A percentile compares a stretch with the other conserved stretches of the same genome.
phyloP scores from a whole-genome alignment of 2,888 invertebrate species.

The Thera obeliscata region DNA sequence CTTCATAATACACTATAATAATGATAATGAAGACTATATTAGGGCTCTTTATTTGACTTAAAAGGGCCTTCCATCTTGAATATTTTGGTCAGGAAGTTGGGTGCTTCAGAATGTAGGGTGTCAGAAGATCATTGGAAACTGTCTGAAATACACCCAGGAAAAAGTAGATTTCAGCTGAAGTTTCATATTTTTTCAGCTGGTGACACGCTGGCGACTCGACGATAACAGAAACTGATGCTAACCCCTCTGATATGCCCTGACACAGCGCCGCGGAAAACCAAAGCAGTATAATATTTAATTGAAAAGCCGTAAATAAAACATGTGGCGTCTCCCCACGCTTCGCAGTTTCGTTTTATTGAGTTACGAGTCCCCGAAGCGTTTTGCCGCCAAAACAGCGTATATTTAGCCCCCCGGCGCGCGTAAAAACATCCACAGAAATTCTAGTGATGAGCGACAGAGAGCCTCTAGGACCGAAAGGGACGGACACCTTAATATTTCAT shows the following conservation, averaged over 20 bases:
- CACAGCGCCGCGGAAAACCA: conserved; percentile 66
- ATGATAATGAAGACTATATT: too few relatives aligned
- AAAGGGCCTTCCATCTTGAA: too few relatives aligned
- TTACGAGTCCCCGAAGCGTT: conserved; percentile 82
- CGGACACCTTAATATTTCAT: conserved; percentile 81
- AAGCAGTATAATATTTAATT: conserved; percentile 69
- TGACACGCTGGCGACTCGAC: background rate
- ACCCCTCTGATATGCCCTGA: conserved; percentile 44
- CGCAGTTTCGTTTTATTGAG: conserved; percentile 80
- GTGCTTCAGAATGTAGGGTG: too few relatives aligned
- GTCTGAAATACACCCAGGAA: too few relatives aligned
- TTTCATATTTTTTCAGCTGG: background rate
- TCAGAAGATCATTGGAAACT: too few relatives aligned
- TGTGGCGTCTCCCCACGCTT: conserved; percentile 75
- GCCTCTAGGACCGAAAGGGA: conserved; percentile 73
- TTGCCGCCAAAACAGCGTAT: conserved; percentile 85
- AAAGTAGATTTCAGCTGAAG: background rate
- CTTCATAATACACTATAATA: too few relatives aligned
- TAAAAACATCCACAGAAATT: conserved; percentile 79
- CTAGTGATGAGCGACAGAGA: conserved; percentile 67
- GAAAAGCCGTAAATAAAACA: conserved; percentile 83
- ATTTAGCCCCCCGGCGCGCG: conserved; percentile 83
- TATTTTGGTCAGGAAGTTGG: too few relatives aligned
- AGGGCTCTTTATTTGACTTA: too few relatives aligned
- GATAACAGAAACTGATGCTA: conserved; percentile 10